Evolutionary conservation across 1,140 invertebrate genomes (phyloP).

Genomic region (Drosophila melanica): DNA sequence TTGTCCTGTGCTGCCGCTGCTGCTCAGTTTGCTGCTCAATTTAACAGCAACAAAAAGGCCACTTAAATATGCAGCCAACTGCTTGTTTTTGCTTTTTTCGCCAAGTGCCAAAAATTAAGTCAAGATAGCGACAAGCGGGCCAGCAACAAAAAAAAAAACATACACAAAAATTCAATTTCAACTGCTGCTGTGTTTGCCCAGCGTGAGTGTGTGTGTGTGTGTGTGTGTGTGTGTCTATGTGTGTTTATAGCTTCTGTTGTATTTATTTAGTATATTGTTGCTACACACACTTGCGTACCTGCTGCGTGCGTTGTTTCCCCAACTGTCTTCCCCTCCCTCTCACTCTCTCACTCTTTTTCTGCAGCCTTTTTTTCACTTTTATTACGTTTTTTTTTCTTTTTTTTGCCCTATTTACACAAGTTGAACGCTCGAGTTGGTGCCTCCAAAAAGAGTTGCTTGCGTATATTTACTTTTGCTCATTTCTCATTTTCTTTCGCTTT

Average conservation of each 20-base stretch:
- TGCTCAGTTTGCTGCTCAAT: constrained; percentile 69
- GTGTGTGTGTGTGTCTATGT: constrained; percentile 10
- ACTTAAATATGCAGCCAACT: constrained; percentile 53
- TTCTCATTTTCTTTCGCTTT: constrained; percentile 71
- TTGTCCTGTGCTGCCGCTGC: constrained; percentile 8
- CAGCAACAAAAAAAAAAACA: constrained; percentile 12
- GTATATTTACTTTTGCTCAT: constrained; percentile 67
- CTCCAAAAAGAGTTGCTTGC: constrained; percentile 49
- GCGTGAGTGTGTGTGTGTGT: constrained; percentile 19
- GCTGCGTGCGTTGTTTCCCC: not conserved
- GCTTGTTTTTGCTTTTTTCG: constrained; percentile 26
- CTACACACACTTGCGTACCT: constrained; percentile 29
- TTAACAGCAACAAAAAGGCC: constrained; percentile 73
- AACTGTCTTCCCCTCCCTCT: not conserved
- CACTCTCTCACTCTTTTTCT: not conserved
- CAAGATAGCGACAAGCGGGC: constrained; percentile 42
- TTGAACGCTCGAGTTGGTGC: constrained; percentile 43
- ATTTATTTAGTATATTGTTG: constrained; percentile 73
- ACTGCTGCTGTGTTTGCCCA: constrained; percentile 47
- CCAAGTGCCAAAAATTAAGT: constrained; percentile 70
- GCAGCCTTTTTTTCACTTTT: constrained; percentile 1
- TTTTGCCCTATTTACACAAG: constrained; percentile 57
- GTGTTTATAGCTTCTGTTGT: constrained; percentile 27
- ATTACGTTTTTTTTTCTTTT: constrained; percentile 31
- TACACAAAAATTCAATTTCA: constrained; percentile 60